Evolutionary conservation across 2,113 vertebrate species (phyloP), one percentile per base, ranked within the genome.

Genomic region (Chloropsis cyanopogon): DNA sequence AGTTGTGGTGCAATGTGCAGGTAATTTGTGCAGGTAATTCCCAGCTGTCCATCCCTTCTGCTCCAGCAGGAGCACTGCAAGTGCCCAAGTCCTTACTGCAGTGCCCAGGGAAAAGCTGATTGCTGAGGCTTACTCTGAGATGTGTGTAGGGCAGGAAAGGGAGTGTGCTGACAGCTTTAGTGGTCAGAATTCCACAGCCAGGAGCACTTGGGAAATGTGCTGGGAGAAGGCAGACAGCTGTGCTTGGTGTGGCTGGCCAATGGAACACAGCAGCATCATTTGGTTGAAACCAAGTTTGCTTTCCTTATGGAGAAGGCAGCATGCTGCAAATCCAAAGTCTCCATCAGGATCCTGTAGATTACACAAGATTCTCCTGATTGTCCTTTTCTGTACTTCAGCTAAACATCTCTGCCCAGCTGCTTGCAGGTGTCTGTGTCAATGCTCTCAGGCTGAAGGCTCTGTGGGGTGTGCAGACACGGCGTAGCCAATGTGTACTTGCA

Each of bases 11-110:
- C 28, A 31, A 8, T 20, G 49, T 80, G 63, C 59, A 79, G 78
- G 70, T 73, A 39, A 86, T 90, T 90, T 20, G 49, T 80, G 63
- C 59, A 79, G 78, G 70, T 73, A 39, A 86, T 90, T 90, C 88
- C 85, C 75, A 57, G n/a, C 79, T 82, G 16, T 86, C 85, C 60
- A 22, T 83, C 82, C 37, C 37, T 46, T 25, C 64, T 59, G 33
- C 68, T 72, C 78, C 90, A 60, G 0, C 18, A 25, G 31, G 29
- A 76, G 50, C 66, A 12, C 1, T 25, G 37, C n/a, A 16, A 31
- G 35, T 16, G 61, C 57, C 71, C 25, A 6, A 3, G 53, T 69
- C 25, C 65, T 71, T 72, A 31, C n/a, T 20, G 0, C 53, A 23
- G 44, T 6, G 71, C 88, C 11, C 84, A 29, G 63, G 29, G 87